Evolutionary conservation across 2,113 vertebrate genomes (phyloP), one percentile per base, ranked within the genome.

Genomic region (Phyllostomus discolor): DNA sequence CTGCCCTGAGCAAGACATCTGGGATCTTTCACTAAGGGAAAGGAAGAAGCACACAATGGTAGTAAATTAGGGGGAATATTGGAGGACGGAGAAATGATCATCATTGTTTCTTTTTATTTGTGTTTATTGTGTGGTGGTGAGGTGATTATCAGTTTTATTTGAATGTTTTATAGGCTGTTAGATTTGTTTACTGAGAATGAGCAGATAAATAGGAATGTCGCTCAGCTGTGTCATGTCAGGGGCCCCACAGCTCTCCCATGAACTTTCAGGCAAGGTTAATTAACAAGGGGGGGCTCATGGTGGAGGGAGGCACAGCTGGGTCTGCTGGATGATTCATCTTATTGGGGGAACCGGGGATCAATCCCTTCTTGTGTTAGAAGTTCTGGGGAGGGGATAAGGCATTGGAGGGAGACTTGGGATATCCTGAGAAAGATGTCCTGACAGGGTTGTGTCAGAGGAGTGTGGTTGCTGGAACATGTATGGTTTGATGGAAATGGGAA

Each of bases 131-230:
- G 54, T 95, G 96, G 94, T 96, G 97, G 95, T 80, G 78, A 78
- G 94, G 52, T 98, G 86, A 94, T 80, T 96, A 92, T 31, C 43
- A 81, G 88, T 96, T 97, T 97, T 97, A 96, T 98, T 91, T 96
- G 76, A 95, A 31, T 95, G 90, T 94, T 97, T 97, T 97, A 96
- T 95, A 97, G 93, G 69, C 97, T 87, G 95, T 69, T 79, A 76
- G 94, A 95, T 97, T 96, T 97, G 97, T 96, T 97, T 81, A 95
- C 80, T 90, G 93, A 97, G 97, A 96, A 97, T 48, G 78, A 95
- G 28, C 81, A 96, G 93, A 82, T 93, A 88, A 93, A 84, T 88
- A 93, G n/a, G 81, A 82, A 80, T 81, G 46, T 31, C 92, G n/a
- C 31, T 96, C 90, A 96, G 86, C 88, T 98, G 82, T 90, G 88